Base-by-base conservation (phyloP, 2,113 vertebrate species). In the Rhea americana region DNA sequence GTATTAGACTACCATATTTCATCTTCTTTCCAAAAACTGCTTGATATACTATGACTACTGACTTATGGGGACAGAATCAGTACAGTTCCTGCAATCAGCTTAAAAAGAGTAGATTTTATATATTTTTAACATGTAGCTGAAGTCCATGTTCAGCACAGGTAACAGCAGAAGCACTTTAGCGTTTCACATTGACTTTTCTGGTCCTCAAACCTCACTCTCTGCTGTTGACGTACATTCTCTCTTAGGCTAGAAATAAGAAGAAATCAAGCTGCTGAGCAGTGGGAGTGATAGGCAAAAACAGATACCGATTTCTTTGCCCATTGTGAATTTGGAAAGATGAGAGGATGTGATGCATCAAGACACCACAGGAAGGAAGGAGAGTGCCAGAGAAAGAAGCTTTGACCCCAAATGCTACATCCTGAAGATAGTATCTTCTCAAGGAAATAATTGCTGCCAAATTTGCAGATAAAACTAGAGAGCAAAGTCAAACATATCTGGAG, bases 91-190 rank as follows among this genome's bases (percentile, higher is more conserved):
- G 7, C 9, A 19, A 24, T 48, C 13, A 79, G 25, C 32, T 61
- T 48, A 73, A 85, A 56, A 30, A 35, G 47, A 47, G 13, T 2
- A 4, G 20, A 4, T 12, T 18, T 0, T 19, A 86, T 7, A 18
- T 6, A 25, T 11, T 32, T 26, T 58, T 47, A 59, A 32, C 10
- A 25, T 0, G 2, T 10, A 22, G 20, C 9, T 11, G 12, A 75
- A 77, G 53, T 3, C 21, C 65, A 67, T 0, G 0, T 12, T 1
- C 56, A 61, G 39, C 13, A 53, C 26, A 67, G 58, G 4, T 8
- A 16, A 19, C 8, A 37, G 39, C 15, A 11, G 39, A 56, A 21
- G 72, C 51, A 74, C 39, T 56, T 37, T 11, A 39, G 37, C 11
- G 35, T 61, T 63, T 35, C 20, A 50, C 45, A 39, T 20, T 6